phyloP scores from a whole-genome alignment of 2,113 vertebrate genomes.

The Percopsis transmontana region DNA sequence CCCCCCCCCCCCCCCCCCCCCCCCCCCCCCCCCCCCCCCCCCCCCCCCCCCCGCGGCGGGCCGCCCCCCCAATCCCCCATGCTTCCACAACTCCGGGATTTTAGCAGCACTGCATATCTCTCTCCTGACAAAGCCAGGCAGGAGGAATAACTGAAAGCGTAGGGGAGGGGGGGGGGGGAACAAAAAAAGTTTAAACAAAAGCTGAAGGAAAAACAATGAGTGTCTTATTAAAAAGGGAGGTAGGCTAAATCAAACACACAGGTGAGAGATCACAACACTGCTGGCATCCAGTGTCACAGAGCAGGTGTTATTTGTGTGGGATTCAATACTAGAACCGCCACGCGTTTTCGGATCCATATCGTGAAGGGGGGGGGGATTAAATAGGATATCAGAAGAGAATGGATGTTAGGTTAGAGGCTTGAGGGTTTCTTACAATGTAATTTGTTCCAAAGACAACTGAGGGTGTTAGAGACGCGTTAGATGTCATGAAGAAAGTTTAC shows the following conservation, averaged over 20 bases:
- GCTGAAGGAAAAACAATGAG: slow-evolving; percentile 91
- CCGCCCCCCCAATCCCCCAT: slow-evolving; percentile 86
- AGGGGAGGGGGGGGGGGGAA: slow-evolving; percentile 39
- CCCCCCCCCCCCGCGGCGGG: too few relatives aligned
- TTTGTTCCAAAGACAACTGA: background rate
- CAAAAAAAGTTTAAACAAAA: slow-evolving; percentile 87
- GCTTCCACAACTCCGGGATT: slow-evolving; percentile 90
- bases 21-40: too few relatives aligned
- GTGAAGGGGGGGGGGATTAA: slow-evolving; percentile 11
- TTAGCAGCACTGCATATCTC: slow-evolving; percentile 94
- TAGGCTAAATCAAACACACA: slow-evolving; percentile 83
- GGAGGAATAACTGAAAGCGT: slow-evolving; percentile 77
- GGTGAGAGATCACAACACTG: slow-evolving; percentile 88
- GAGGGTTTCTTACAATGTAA: background rate
- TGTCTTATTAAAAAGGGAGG: slow-evolving; percentile 76
- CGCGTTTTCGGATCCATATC: background rate
- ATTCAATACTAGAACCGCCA: slow-evolving; percentile 25
- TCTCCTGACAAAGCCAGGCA: slow-evolving; percentile 92
- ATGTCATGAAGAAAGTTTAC: slow-evolving; percentile 63
- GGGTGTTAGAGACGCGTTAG: background rate
- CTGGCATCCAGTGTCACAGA: slow-evolving; percentile 14
- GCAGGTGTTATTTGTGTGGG: background rate
- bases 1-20: too few relatives aligned
- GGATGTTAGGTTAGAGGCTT: background rate
- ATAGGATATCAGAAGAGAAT: slow-evolving; percentile 12